phyloP scores from a whole-genome alignment of 2,888 invertebrate species.

The Rhamphomyia laevipes region DNA sequence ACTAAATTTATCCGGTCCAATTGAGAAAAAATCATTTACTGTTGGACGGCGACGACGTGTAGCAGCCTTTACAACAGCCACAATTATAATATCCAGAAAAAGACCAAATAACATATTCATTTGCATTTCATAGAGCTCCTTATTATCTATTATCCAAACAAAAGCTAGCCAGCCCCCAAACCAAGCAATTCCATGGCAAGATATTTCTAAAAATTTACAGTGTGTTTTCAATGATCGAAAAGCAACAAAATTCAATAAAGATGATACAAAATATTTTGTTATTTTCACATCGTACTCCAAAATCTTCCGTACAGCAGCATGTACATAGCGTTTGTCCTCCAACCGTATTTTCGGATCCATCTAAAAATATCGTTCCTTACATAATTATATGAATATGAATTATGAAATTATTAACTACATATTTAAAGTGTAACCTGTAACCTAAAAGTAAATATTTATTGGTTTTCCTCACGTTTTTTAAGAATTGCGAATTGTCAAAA shows the following conservation, averaged over 20 bases:
- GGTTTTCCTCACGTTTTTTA: too few relatives aligned
- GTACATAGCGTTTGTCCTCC: not conserved
- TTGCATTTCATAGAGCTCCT: conserved; percentile 63
- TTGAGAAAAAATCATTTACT: conserved; percentile 49
- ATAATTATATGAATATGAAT: too few relatives aligned
- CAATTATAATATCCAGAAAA: conserved; percentile 63
- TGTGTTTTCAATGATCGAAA: conserved; percentile 27
- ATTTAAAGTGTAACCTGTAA: too few relatives aligned
- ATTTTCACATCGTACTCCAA: conserved; percentile 26
- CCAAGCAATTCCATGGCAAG: conserved; percentile 86
- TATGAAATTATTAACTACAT: too few relatives aligned
- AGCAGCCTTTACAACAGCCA: conserved; percentile 66
- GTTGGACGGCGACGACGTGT: conserved; percentile 69
- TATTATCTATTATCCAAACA: conserved; percentile 61
- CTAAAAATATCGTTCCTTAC: too few relatives aligned
- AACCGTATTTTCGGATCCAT: not conserved
- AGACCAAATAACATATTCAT: conserved; percentile 73
- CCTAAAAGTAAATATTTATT: too few relatives aligned
- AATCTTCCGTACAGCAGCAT: conserved; percentile 14
- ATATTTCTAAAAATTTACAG: conserved; percentile 43
- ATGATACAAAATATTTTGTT: conserved; percentile 26
- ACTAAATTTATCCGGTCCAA: conserved; percentile 77
- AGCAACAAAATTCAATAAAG: conserved; percentile 24
- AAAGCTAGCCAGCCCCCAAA: conserved; percentile 62
- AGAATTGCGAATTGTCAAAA: too few relatives aligned